Base-by-base conservation (phyloP, 2,113 vertebrate species). In the Blennius ocellaris region DNA sequence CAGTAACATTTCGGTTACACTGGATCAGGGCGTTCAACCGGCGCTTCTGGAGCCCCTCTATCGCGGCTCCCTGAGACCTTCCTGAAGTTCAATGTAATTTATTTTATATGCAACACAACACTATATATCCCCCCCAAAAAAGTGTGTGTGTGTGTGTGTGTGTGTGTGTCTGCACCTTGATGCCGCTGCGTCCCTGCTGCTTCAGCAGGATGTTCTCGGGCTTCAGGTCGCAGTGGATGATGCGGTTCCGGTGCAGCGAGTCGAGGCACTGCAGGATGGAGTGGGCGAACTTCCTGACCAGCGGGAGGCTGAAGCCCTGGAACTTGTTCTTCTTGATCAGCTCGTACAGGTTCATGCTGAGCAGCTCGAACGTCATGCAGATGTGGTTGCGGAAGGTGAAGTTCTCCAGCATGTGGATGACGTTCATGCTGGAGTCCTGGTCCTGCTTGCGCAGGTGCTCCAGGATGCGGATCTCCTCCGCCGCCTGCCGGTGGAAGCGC, bases 151-250 rank as follows among this genome's bases (percentile, higher is more conserved):
- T n/a, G n/a, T n/a, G n/a, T n/a, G n/a, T n/a, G n/a, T 30, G 21
- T 4, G 2, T 30, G 21, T 30, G 2, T 30, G 21, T 4, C 21
- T 30, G 21, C 4, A 90, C 91, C 92, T 99, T 99, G 85, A 99
- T 99, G 69, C 97, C 97, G 57, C 98, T 99, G 89, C 98, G 95
- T 30, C 98, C 98, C 91, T 99, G 98, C 87, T 99, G 98, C 84
- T 99, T 99, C 45, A 99, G 90, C 41, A 99, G 88, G 89, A 99
- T 99, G 93, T 99, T 99, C 92, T 99, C 98, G 0, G 98, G 98
- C 85, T 99, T 99, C 88, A 99, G 96, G 94, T 99, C 98, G 93
- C 98, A 99, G 95, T 99, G 98, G 92, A 99, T 99, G 88, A 99
- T 99, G 91, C 96, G 96, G 92, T 97, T 99, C 86, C 95, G 97